phyloP scores from a whole-genome alignment of 2,888 invertebrate genomes.

The Cephus spinipes region DNA sequence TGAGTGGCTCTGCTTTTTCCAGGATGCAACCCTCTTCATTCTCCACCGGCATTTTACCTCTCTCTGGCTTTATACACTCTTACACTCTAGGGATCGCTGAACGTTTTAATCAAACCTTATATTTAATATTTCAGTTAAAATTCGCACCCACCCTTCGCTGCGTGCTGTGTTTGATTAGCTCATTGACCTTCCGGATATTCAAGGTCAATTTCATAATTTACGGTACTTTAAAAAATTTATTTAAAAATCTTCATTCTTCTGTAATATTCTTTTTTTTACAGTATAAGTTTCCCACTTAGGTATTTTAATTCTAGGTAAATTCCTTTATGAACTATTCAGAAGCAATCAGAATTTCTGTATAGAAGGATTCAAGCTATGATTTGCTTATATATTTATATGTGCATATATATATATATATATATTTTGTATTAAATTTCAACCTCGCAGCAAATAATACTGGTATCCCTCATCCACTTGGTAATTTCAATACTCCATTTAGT shows the following conservation, averaged over 20 bases:
- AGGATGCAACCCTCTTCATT: background rate
- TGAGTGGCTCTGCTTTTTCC: background rate
- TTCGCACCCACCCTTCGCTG: background rate
- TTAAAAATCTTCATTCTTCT: no score
- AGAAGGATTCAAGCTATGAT: background rate
- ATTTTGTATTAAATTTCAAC: background rate
- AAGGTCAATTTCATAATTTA: background rate
- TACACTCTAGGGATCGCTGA: background rate
- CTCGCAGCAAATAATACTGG: background rate
- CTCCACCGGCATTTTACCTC: background rate
- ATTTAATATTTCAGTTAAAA: background rate
- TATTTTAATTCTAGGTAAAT: background rate
- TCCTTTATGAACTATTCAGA: background rate
- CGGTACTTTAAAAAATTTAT: background rate
- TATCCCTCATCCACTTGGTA: background rate
- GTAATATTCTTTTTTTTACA: no score
- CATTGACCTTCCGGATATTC: background rate
- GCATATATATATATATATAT: no score
- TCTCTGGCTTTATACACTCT: background rate
- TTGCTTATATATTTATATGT: background rate
- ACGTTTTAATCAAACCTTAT: slow-evolving; percentile 5
- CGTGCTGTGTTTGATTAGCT: background rate
- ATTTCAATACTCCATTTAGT: background rate
- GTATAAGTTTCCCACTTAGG: background rate
- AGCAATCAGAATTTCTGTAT: background rate